Evolutionary conservation across 2,797 vertebrate genomes (phyloP), one percentile per base, ranked within the genome.

Genomic region (Alfaro cultratus): DNA sequence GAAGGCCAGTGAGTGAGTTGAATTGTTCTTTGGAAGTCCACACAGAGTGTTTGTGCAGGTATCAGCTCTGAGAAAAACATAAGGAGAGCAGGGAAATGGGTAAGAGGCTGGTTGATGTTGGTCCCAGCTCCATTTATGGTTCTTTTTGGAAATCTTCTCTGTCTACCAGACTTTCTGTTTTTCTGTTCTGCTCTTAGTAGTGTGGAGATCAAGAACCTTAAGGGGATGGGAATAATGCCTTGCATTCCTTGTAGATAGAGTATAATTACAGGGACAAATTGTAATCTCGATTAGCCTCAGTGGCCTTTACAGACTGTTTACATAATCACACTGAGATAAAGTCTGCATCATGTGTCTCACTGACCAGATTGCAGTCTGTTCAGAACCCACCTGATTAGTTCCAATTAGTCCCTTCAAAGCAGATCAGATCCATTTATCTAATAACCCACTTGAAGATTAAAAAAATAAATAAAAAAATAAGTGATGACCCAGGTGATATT

Each of bases 221-320:
- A 85, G 82, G 89, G 76, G 88, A 92, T 87, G 46, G 77, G 80
- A 88, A 91, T 92, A 91, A 94, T 81, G 83, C 87, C 85, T 87
- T 78, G 70, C 79, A 88, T 86, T 93, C 90, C 89, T 88, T 77
- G 83, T 83, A 93, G 92, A 93, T 93, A 87, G 86, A 81, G 91
- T 90, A 89, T 93, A 94, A 94, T 94, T 94, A 93, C 91, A 91
- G 88, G 86, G 90, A 92, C 90, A 93, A 93, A 94, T 91, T 93
- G 93, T 95, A 93, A 94, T 95, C 93, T 94, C 91, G 92, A 94
- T 95, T 94, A 95, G 90, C 90, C 87, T 83, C 77, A 86, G 86
- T 91, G 93, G 91, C 88, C 88, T 90, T 93, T 88, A 87, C 86
- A 92, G 88, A 75, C 89, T 92, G 88, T 94, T 92, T 94, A 93